Evolutionary conservation across 1,140 invertebrate species (phyloP).

Genomic region (Diabrotica undecimpunctata): DNA sequence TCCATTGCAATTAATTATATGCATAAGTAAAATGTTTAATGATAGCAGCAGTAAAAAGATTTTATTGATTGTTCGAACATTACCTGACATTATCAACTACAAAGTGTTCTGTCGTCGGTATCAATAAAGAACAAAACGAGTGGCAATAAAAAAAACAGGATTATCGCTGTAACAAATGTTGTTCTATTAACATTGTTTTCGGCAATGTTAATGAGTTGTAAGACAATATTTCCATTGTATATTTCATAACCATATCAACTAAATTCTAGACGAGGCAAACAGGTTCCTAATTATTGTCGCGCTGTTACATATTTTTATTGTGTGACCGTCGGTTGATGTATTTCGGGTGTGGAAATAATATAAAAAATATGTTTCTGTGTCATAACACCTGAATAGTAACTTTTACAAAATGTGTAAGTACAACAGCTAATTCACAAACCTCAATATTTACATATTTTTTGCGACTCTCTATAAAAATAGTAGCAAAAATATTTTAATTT

Average conservation of each 20-base stretch:
- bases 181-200: slow-evolving; percentile 1
- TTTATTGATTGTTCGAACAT: no score
- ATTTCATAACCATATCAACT: background rate
- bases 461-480: no score
- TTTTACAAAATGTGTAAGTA: no score
- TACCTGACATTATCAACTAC: no score
- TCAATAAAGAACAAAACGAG: background rate
- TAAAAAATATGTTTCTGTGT: slow-evolving; percentile 7
- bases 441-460: no score
- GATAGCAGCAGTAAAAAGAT: no score
- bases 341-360: slow-evolving; percentile 5
- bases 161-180: background rate
- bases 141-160: background rate
- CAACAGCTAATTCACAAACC: no score
- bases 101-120: no score
- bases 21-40: no score
- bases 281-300: slow-evolving; percentile 6
- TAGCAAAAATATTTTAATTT: no score
- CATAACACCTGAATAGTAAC: background rate
- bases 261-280: slow-evolving; percentile 7
- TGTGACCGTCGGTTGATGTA: background rate
- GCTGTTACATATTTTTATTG: slow-evolving; percentile 9
- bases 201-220: background rate
- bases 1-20: no score
- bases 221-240: background rate